Percentiles rank a stretch among this genome's conserved stretches.
These are phyloP conservation scores for Lepidocyrtinus sp. DNA, from an alignment of 2,888 invertebrate genomes.

Conservation along the genomic window DNA sequence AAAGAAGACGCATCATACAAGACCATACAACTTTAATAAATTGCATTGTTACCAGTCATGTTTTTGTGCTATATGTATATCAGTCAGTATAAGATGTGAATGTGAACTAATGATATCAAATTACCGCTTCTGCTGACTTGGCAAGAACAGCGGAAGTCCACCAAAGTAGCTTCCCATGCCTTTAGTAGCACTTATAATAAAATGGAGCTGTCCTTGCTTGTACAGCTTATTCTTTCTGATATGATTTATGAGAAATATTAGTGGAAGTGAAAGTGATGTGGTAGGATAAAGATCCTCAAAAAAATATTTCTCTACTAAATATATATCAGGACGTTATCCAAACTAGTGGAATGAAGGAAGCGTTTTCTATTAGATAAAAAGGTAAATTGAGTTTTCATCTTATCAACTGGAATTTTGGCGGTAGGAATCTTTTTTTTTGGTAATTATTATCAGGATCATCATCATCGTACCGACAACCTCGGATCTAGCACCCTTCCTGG, in stretches of 20 bases:
- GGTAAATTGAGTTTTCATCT: too few relatives aligned
- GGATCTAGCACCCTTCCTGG: constrained; percentile 1
- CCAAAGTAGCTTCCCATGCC: background rate
- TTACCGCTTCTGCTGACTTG: constrained; percentile 10
- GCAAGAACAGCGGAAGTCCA: background rate
- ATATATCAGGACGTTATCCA: too few relatives aligned
- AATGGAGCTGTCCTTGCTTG: background rate
- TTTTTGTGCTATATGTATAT: too few relatives aligned
- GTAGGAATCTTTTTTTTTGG: too few relatives aligned
- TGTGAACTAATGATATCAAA: constrained; percentile 35
- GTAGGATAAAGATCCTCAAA: too few relatives aligned
- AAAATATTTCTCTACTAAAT: too few relatives aligned
- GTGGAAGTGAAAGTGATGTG: constrained; percentile 24
- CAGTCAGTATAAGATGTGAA: constrained; percentile 4
- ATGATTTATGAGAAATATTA: constrained; percentile 35
- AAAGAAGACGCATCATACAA: too few relatives aligned
- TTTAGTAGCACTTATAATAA: background rate
- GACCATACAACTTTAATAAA: too few relatives aligned
- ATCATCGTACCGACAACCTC: background rate
- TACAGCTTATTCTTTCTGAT: background rate
- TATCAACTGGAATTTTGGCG: too few relatives aligned
- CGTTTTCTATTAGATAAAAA: too few relatives aligned
- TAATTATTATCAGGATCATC: background rate
- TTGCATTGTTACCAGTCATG: too few relatives aligned
- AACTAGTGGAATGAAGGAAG: too few relatives aligned